phyloP scores from a whole-genome alignment of 1,140 invertebrate species.

The Papilio glaucus region DNA sequence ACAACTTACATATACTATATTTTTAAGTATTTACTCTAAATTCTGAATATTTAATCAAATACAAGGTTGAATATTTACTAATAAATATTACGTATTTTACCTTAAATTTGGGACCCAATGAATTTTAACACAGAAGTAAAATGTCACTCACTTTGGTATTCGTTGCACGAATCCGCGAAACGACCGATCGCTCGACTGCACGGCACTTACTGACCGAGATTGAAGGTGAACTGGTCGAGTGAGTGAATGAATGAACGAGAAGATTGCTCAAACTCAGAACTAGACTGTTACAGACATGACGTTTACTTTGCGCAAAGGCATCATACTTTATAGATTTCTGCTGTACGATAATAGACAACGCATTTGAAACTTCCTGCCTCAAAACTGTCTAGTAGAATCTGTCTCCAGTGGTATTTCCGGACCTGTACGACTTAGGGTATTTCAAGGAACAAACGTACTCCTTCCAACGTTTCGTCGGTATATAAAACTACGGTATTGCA shows the following conservation, averaged over 20 bases:
- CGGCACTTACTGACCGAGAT: constrained; percentile 43
- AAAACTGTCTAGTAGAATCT: too few species aligned
- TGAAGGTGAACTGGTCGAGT: constrained; percentile 42
- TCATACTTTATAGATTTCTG: background rate
- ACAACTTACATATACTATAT: background rate
- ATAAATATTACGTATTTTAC: background rate
- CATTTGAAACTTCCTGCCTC: too few species aligned
- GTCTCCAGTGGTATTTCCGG: too few species aligned
- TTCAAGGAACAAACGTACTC: too few species aligned
- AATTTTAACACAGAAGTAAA: constrained; percentile 11
- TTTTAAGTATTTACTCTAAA: background rate
- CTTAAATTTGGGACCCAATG: background rate
- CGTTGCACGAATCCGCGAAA: constrained; percentile 32
- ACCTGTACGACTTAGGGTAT: too few species aligned
- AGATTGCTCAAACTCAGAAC: constrained; percentile 25
- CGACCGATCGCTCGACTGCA: constrained; percentile 41
- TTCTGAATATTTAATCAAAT: background rate
- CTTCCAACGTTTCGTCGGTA: too few species aligned
- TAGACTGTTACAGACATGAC: background rate
- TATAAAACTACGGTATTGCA: too few species aligned
- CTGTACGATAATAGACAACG: too few species aligned
- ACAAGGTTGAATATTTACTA: background rate
- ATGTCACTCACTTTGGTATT: constrained; percentile 42
- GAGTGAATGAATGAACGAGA: constrained; percentile 43
- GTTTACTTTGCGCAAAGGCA: background rate